Evolutionary conservation across 35 echinoderm and acorn worm species (phyloP).

Genomic region (Antedon bifida): DNA sequence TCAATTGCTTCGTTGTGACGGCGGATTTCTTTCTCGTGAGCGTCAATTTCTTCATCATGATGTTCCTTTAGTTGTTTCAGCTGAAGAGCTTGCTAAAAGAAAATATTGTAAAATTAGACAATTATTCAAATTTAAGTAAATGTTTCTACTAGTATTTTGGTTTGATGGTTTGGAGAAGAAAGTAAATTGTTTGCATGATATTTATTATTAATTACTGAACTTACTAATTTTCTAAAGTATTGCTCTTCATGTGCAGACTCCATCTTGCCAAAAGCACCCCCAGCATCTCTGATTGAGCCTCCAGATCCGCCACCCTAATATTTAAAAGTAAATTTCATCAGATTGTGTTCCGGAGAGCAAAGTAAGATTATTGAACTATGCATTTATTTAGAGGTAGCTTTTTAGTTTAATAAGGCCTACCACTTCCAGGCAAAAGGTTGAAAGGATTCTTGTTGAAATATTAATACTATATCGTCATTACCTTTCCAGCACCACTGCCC

Average conservation of each 20-base stretch:
- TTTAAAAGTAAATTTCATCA: no score
- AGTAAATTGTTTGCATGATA: no score
- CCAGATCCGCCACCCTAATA: constrained; percentile 74
- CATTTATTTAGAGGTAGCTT: no score
- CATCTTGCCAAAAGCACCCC: constrained; percentile 95
- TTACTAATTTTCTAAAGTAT: constrained; percentile 89
- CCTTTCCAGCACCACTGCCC: constrained; percentile 40
- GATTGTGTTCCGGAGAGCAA: no score
- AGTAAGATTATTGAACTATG: no score
- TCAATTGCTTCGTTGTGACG: constrained; percentile 64
- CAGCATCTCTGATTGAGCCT: constrained; percentile 80
- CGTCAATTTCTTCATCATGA: constrained; percentile 93
- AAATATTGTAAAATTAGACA: neutral
- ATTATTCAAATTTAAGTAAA: no score
- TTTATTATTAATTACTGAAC: no score
- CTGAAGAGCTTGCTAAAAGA: constrained; percentile 73
- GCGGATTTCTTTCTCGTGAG: constrained; percentile 72
- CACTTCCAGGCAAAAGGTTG: no score
- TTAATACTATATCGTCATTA: neutral
- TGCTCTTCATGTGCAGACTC: constrained; percentile 91
- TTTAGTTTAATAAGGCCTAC: no score
- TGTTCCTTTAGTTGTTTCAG: constrained; percentile 76
- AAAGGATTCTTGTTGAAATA: no score
- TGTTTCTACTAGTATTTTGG: no score
- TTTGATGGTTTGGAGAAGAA: neutral